Base-by-base conservation (phyloP, 2,113 vertebrate genomes). In the Drymodes brunneopygia region DNA sequence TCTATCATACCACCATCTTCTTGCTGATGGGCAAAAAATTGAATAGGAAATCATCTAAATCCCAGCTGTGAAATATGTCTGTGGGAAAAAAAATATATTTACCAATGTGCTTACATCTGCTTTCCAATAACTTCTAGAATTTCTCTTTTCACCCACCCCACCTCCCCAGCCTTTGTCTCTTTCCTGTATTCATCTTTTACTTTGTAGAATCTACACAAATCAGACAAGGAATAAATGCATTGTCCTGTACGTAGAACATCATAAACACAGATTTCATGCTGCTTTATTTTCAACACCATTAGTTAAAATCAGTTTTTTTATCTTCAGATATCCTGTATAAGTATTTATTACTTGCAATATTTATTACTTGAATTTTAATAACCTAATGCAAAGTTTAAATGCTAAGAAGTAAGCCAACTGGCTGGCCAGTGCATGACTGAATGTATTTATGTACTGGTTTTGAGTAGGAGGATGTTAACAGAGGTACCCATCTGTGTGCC, bases 21-120 rank as follows among this genome's bases (percentile, higher is more conserved):
- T 29, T 95, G 82, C 73, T 88, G 84, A 67, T 89, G 83, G 93
- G 83, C 71, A 72, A 85, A 93, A 80, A 27, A 56, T 51, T 84
- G 84, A 75, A 66, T 33, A 74, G 69, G 45, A 91, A 45, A 92
- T 38, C 38, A 50, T 74, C 64, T 81, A 72, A 94, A 86, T 96
- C 95, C 78, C 81, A 84, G 38, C 75, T 90, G 84, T 95, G 83
- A 86, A 92, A 75, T 84, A 57, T 88, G 19, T 92, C 47, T 91
- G 33, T 38, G 48, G 61, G 71, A 31, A 71, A 93, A 58, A 58
- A 85, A 44, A 56, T 3, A 7, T 47, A 81, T 89, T 91, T 95
- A 44, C 86, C 48, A 58, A 20, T 75, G 56, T 86, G 42, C n/a
- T 92, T 73, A 62, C 24, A 24, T 83, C 71, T 92, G 38, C 72